These are phyloP conservation scores for Emmelina monodactyla DNA, from an alignment of 2,888 invertebrate species.

Conservation along the genomic window DNA sequence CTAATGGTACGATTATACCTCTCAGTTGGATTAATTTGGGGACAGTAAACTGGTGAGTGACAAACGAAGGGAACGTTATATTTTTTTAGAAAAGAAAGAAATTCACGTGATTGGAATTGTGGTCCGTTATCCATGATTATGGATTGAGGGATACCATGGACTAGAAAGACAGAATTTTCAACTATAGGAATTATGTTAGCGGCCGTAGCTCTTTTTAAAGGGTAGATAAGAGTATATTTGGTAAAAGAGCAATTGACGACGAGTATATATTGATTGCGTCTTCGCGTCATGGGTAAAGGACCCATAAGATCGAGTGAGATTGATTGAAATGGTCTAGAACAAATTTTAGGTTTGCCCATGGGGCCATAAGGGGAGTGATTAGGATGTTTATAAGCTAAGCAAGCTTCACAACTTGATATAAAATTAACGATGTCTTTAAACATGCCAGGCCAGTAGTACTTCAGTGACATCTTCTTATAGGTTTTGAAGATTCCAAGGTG, in stretches of 20 bases:
- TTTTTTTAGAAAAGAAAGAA: background rate
- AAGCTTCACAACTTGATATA: conserved; percentile 2
- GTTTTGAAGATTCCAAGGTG: conserved; percentile 7
- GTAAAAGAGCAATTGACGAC: conserved; percentile 9
- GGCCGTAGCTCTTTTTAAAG: conserved; percentile 8
- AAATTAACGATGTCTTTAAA: conserved; percentile 4
- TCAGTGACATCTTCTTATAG: background rate
- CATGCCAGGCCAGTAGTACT: conserved; percentile 3
- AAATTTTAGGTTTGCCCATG: conserved; percentile 11
- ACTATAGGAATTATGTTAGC: conserved; percentile 5
- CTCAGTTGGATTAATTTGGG: conserved; percentile 12
- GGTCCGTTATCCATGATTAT: conserved; percentile 9
- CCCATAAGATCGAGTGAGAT: conserved; percentile 5
- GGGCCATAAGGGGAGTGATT: conserved; percentile 3
- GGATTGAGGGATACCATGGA: conserved; percentile 13
- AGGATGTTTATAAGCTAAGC: conserved; percentile 6
- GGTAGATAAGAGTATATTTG: conserved; percentile 8
- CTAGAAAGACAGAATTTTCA: conserved; percentile 10
- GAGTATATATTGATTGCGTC: conserved; percentile 1
- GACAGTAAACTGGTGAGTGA: background rate
- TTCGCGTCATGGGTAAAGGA: conserved; percentile 4
- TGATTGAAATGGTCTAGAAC: conserved; percentile 10
- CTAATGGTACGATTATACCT: conserved; percentile 11
- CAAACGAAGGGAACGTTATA: background rate
- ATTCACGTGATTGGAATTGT: conserved; percentile 3